Base-by-base conservation (phyloP, 53 echinoderm and acorn worm species). In the Pentamera pediparva region DNA sequence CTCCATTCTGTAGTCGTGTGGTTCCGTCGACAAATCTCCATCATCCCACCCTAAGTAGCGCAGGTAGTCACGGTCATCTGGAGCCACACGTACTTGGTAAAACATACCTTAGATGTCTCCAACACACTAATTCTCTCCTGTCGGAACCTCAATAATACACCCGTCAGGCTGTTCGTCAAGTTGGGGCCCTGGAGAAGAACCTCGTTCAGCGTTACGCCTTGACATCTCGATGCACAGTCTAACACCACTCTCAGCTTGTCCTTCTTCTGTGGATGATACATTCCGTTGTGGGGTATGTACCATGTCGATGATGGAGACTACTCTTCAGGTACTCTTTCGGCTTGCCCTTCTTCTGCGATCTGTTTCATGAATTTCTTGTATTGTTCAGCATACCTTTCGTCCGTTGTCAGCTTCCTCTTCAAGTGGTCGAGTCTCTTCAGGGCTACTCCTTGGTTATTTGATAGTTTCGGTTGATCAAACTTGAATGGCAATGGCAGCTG, bases 11-110 rank as follows among this genome's bases (percentile, higher is more conserved):
- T 85, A 80, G 34, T 82, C 86, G 5, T 40, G 28, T 22, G 67
- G 59, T 1, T 35, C 52, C 8, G 28, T 33, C 25, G 59, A 64
- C 9, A 78, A 39, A 24, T 87, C 21, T 22, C 83, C 83, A 28
- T 75, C 59, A 37, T 87, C 74, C 87, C 87, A 83, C 87, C 82
- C 74, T 27, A 87, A 61, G 31, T 81, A 78, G 7, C 81, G 63
- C 17, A 83, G 65, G 21, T 70, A 62, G 30, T 87, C 79, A 32
- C 87, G 78, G 31, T 87, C 73, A 22, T 83, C 39, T 18, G 41
- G 47, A 17, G 38, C 7, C 9, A 65, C 65, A 15, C 33, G n/a
- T 2, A 65, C 65, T 22, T 65, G 65, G 24, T 65, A 20, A 18
- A 65, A 65, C 65, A 65, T 65, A 13, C 3, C 15, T 37, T 65